Evolutionary conservation across 2,797 vertebrate genomes (phyloP), one percentile per base, ranked within the genome.

Genomic region (Melanogrammus aeglefinus): DNA sequence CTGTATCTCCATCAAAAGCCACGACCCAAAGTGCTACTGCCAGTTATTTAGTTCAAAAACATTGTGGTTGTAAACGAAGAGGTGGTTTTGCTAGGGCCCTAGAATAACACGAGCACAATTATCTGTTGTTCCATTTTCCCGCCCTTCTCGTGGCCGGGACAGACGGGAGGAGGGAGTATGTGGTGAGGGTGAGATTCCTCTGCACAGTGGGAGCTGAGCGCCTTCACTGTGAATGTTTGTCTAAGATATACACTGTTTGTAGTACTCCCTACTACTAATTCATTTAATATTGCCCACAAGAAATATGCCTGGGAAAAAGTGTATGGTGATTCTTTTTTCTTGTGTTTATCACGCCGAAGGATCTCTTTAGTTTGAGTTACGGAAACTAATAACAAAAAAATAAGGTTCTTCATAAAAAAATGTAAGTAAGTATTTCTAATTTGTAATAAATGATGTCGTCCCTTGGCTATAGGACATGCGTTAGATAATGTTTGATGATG

Each of bases 171-270:
- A 71, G 24, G 57, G n/a, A 63, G 57, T n/a, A 94, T 95, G 93
- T 90, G 91, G 93, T 86, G 92, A 89, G 89, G 89, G 86, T 89
- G 88, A 92, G 93, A 94, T 93, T 94, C 92, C 91, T 93, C 90
- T 88, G 83, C 91, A 90, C 90, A 84, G 91, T 93, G 93, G 93
- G 93, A 92, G 92, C 90, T 88, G 82, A 83, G 89, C 78, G 79
- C 86, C 82, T 88, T 92, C 93, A 90, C 85, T 88, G 85, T 81
- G 79, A 91, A 86, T 95, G 92, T 94, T 95, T 94, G 87, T 91
- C 86, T 92, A 92, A 94, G 94, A 94, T 93, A 94, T 86, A 85
- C 86, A 83, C 82, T 93, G 92, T 93, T 94, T 95, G 90, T 80
- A 92, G 83, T 86, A 90, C 91, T 93, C 92, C 92, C 92, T 69